Evolutionary conservation across 2,888 invertebrate species (phyloP), one percentile per base, ranked within the genome.

Genomic region (Agrotis segetum): DNA sequence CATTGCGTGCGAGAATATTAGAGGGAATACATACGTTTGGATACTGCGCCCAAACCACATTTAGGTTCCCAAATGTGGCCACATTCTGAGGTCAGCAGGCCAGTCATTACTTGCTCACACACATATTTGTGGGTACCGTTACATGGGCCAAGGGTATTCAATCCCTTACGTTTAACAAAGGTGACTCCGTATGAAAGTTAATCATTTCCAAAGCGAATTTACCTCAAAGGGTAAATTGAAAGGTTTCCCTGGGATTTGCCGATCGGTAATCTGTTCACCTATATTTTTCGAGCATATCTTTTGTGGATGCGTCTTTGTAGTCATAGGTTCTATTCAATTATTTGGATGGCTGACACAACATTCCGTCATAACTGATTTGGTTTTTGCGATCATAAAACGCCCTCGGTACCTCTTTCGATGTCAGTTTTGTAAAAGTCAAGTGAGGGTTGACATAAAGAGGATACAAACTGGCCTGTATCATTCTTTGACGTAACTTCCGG

Each of bases 181-280:
- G 83, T 72, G 79, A 67, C 72, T 72, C 68, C 56, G 24, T 60
- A 82, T 82, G 72, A 85, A 82, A 73, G 75, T 85, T 74, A 83
- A 82, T 85, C 67, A 82, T 82, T 78, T 82, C 67, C 47, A 79
- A 82, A 71, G 40, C 66, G 79, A 82, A 84, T 82, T 82, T 78
- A 65, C 82, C 72, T 71, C 64, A 71, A 77, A 82, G 74, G 83
- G 70, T 74, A 82, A 84, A 78, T 73, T 82, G 79, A 85, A 85
- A 78, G 82, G 83, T 72, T 82, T 73, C 70, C n/a, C 40, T 53
- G 52, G 70, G 74, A 78, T 78, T 82, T 71, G 65, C 60, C 63
- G 72, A 84, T 74, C 68, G 68, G 56, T 74, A 72, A 82, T 77
- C 78, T 74, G 67, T 74, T 71, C 60, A 67, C 67, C 53, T 52